Conservation (phyloP, 2,797 vertebrate species). For the Apogon talboti region DNA sequence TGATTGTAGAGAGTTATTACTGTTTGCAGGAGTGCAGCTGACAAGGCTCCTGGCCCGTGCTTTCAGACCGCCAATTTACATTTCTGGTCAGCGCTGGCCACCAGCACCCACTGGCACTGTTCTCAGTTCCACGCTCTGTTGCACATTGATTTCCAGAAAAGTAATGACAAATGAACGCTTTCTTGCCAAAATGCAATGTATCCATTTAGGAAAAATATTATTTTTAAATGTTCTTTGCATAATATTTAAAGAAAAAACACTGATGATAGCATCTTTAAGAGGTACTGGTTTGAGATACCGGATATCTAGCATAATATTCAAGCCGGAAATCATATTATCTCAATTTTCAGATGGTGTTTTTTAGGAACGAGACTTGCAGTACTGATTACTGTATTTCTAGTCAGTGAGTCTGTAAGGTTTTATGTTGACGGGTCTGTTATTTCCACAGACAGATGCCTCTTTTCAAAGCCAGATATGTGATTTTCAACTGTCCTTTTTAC, state of each 20-base stretch:
- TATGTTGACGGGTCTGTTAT: slow-evolving; percentile 2
- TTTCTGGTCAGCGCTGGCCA: slow-evolving; percentile 53
- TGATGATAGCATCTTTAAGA: neutral
- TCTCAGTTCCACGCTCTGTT: slow-evolving; percentile 52
- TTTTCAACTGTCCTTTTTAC: neutral
- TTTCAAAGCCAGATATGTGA: slow-evolving; percentile 3
- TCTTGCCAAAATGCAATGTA: slow-evolving; percentile 44
- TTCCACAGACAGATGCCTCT: neutral
- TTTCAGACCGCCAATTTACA: slow-evolving; percentile 54
- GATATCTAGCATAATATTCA: slow-evolving; percentile 2
- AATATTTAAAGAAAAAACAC: slow-evolving; percentile 15
- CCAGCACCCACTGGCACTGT: slow-evolving; percentile 42
- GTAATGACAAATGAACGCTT: slow-evolving; percentile 45
- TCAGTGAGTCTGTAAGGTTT: neutral
- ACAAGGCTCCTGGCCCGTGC: slow-evolving; percentile 50
- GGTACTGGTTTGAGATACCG: slow-evolving; percentile 1
- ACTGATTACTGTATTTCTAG: slow-evolving; percentile 23
- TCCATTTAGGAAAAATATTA: slow-evolving; percentile 29
- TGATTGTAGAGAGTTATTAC: slow-evolving; percentile 68
- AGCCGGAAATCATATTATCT: slow-evolving; percentile 18
- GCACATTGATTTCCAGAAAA: slow-evolving; percentile 47
- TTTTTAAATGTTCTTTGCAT: neutral
- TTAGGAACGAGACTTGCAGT: slow-evolving; percentile 16
- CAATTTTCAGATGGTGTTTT: neutral
- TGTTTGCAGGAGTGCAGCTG: slow-evolving; percentile 64